Evolutionary conservation across 92 coral and sea anemone species (phyloP).

Genomic region (Porites cylindrica): DNA sequence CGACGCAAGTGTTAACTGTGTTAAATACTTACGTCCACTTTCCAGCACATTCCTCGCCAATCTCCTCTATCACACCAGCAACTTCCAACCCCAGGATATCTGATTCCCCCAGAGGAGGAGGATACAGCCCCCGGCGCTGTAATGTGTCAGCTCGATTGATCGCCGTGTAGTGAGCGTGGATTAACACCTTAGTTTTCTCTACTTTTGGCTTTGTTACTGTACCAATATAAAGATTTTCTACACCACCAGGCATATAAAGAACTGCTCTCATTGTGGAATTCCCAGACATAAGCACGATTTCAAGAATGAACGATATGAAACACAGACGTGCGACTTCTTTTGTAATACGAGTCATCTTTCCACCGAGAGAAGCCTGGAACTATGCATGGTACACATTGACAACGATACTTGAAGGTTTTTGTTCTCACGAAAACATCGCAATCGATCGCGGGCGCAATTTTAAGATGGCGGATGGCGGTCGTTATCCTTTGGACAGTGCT

Average conservation of each 20-base stretch:
- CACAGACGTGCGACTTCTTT: background rate
- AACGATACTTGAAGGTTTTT: too few species aligned
- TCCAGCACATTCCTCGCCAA: conserved; percentile 75
- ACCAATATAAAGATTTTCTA: conserved; percentile 73
- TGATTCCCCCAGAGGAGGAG: conserved; percentile 90
- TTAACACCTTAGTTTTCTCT: conserved; percentile 58
- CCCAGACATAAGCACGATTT: conserved; percentile 5
- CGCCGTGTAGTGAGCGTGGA: conserved; percentile 88
- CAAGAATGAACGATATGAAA: background rate
- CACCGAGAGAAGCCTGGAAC: background rate
- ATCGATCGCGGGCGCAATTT: conserved; percentile 41
- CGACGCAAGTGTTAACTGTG: too few species aligned
- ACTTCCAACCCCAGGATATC: conserved; percentile 92
- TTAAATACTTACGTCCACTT: conserved; percentile 75
- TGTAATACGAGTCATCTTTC: background rate
- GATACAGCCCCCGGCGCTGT: conserved; percentile 87
- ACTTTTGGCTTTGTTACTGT: conserved; percentile 76
- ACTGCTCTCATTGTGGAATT: conserved; percentile 81
- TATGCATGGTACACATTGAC: too few species aligned
- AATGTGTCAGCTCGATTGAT: conserved; percentile 94
- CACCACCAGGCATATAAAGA: conserved; percentile 83
- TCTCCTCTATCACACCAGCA: conserved; percentile 85
- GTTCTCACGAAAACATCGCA: too few species aligned
- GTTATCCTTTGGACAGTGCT: background rate
- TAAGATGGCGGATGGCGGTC: conserved; percentile 45